Base-by-base conservation (phyloP, 1,140 invertebrate genomes). In the Aphaenogaster floridana region DNA sequence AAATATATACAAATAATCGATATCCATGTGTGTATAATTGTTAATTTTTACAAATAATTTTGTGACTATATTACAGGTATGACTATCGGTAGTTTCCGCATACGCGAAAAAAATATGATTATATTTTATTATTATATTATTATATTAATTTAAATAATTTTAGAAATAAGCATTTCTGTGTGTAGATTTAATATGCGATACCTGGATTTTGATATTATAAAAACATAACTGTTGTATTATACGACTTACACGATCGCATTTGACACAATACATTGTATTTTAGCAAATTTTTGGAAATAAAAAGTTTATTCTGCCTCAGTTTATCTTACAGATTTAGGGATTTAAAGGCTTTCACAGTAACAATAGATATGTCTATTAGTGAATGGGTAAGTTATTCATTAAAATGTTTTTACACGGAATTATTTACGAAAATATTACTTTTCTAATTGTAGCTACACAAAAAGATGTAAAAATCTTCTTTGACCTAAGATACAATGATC, bases 1-100 rank as follows among this genome's bases (percentile, higher is more conserved):
- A 63, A 77, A 77, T 77, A 4, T 2, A 1, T 61, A 45, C 3
- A 45, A 45, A 57, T 54, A 54, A 36, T 21, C 4, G 15, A 61
- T 42, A 42, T 77, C 8, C 4, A 21, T 17, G n/a, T 69, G 39
- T 68, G 11, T 13, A 59, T 45, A 17, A 77, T 77, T 77, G 34
- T 76, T 36, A 79, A 36, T 28, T 39, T 59, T 36, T 9, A n/a
- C 17, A 50, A 63, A 64, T 28, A 50, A 57, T 78, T 63, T 63
- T 36, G 21, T 15, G 21, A 59, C 2, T 34, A 2, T 61, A 17
- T 45, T 36, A 36, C 15, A 15, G n/a, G n/a, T 34, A 13, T 8
- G 36, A 57, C 7, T 42, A 57, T 17, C 9, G 28, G 1, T 34
- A 72, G 9, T 74, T 74, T 36, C 39, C 11, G 8, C 5, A 42